Percentiles rank a stretch among this genome's conserved stretches.
phyloP scores from a whole-genome alignment of 2,113 vertebrate genomes.

The Hippocampus mohnikei region DNA sequence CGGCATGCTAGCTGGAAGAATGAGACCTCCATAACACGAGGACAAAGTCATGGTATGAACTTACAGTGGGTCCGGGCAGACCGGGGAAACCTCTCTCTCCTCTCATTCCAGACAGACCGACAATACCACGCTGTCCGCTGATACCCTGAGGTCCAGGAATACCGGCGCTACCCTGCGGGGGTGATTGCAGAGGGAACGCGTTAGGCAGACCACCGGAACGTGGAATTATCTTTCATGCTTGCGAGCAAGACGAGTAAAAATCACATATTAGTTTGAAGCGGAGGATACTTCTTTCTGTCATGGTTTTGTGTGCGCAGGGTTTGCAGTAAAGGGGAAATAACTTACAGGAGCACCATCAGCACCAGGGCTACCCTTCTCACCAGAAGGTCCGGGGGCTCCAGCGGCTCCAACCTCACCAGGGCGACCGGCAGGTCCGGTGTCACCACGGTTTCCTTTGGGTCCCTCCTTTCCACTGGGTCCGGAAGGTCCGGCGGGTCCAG shows the following conservation, averaged over 20 bases:
- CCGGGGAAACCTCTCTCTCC: constrained; percentile 95
- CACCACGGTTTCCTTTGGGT: constrained; percentile 90
- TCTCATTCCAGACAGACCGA: constrained; percentile 89
- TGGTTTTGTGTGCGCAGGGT: background rate
- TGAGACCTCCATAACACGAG: background rate
- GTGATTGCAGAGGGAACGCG: constrained; percentile 12
- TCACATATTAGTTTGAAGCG: background rate
- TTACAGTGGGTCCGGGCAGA: constrained; percentile 82
- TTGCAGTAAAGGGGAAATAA: constrained; percentile 16
- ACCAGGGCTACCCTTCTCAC: constrained; percentile 90
- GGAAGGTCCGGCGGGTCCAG: constrained; percentile 83
- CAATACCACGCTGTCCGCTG: constrained; percentile 86
- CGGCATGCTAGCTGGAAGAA: background rate
- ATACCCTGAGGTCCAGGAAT: constrained; percentile 89
- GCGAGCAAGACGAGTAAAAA: too few relatives aligned
- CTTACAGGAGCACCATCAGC: constrained; percentile 84
- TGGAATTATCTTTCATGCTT: background rate
- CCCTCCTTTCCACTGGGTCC: constrained; percentile 91
- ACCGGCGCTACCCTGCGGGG: constrained; percentile 80
- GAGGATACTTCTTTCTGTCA: background rate
- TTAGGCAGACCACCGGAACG: background rate
- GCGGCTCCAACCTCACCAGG: constrained; percentile 83
- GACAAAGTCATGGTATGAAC: constrained; percentile 44
- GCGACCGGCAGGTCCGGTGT: constrained; percentile 89
- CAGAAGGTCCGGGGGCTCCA: constrained; percentile 81